Base-by-base conservation (phyloP, 2,888 invertebrate species). In the Eristalinus sepulchralis region DNA sequence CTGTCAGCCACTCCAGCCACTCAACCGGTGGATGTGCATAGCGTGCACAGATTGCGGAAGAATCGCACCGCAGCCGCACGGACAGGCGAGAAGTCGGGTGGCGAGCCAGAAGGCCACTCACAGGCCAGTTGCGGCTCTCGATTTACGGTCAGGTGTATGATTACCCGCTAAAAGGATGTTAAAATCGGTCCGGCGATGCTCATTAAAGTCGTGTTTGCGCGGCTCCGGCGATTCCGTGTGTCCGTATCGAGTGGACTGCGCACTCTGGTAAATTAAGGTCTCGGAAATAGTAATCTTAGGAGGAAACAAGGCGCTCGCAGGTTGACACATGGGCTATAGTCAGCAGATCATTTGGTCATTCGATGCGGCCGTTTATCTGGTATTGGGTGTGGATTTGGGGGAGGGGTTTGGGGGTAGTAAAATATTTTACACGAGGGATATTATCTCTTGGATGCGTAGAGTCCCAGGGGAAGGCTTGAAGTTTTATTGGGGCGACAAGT, bases 81-180 rank as follows among this genome's bases (percentile, higher is more conserved):
- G 22, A 57, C 22, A 20, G 57, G 57, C 24, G 57, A 10, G 24
- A 10, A 10, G 4, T 20, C 11, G 22, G 24, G 9, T 9, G 57
- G 39, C 13, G 0, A 1, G 39, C 39, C 39, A 47, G 39, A 47
- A 17, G 47, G 47, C n/a, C 13, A n/a, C 39, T 31, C 73, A 59
- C 53, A 53, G n/a, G 60, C 36, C 62, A 47, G 67, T 27, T 73
- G 73, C 0, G 60, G 33, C 62, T 47, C 47, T 76, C 82, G 71
- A 86, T 83, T 83, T 83, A 86, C 78, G 78, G 78, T 86, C 86
- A 83, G 86, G 86, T 86, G 83, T 86, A 79, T 86, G 83, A 86
- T 86, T 86, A 86, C 86, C 83, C 64, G 86, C 75, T 86, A 83
- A 86, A 83, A 83, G 86, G 86, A 83, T 86, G 86, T 86, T 86